phyloP scores from a whole-genome alignment of 2,797 vertebrate species.

The Linurgus olivaceus region DNA sequence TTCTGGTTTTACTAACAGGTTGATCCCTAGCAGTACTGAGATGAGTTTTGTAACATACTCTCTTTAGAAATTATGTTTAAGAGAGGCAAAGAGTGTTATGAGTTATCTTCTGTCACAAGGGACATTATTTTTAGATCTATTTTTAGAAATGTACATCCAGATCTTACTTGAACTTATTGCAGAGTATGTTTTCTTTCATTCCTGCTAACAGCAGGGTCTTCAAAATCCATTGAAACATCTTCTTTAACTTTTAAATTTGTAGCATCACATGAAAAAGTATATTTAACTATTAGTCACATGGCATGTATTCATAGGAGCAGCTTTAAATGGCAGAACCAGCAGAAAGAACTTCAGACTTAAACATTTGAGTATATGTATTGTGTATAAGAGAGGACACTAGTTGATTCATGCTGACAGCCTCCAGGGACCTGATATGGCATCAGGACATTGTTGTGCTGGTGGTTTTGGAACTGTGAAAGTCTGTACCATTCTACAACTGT shows the following conservation, averaged over 20 bases:
- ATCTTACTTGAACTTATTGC: neutral
- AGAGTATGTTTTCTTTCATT: neutral
- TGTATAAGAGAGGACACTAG: neutral
- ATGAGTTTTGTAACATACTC: neutral
- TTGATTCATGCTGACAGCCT: neutral
- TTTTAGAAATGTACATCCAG: neutral
- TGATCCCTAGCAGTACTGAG: neutral
- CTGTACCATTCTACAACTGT: neutral
- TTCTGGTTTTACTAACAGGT: neutral
- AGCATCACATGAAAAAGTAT: neutral
- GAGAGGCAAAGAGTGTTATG: neutral
- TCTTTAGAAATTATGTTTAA: neutral
- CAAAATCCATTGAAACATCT: neutral
- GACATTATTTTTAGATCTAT: neutral
- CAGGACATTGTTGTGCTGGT: neutral
- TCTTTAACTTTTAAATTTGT: neutral
- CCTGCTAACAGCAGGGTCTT: neutral
- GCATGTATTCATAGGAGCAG: neutral
- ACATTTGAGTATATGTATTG: neutral
- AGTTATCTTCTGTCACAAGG: neutral
- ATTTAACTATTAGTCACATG: neutral
- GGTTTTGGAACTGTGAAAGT: neutral
- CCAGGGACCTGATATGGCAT: neutral
- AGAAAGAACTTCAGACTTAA: neutral
- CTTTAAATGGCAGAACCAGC: neutral